Conservation (phyloP, 2,888 invertebrate species). For the Agrotis clavis region DNA sequence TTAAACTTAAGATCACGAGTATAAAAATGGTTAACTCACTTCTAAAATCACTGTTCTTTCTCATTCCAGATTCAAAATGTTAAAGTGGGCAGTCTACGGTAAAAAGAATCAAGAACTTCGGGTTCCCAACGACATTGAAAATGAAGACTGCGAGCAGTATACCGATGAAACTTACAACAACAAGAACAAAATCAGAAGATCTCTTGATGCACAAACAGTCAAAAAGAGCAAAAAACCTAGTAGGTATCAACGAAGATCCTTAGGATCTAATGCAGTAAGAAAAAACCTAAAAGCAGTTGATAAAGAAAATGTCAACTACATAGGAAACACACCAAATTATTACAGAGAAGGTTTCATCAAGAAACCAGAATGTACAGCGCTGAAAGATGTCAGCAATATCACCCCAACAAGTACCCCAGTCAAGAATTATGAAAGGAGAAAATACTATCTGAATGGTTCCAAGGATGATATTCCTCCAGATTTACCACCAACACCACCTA, state of each 20-base stretch:
- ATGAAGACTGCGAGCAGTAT: constrained; percentile 71
- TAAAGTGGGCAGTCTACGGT: constrained; percentile 92
- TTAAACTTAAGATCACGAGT: background rate
- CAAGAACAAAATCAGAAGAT: constrained; percentile 76
- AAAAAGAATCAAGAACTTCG: constrained; percentile 85
- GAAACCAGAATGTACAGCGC: constrained; percentile 87
- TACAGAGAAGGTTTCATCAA: constrained; percentile 91
- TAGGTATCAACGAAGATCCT: constrained; percentile 86
- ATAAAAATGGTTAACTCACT: background rate
- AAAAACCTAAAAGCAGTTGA: constrained; percentile 82
- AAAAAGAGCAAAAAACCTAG: constrained; percentile 88
- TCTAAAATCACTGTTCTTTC: constrained; percentile 26
- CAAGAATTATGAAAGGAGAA: constrained; percentile 79
- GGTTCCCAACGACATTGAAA: constrained; percentile 70
- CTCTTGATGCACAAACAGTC: constrained; percentile 83
- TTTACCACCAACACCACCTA: constrained; percentile 84
- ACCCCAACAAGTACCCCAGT: constrained; percentile 89
- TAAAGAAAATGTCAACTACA: constrained; percentile 88
- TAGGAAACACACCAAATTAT: constrained; percentile 91
- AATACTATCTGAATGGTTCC: constrained; percentile 75
- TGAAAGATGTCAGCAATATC: constrained; percentile 92
- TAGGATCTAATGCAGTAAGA: constrained; percentile 81
- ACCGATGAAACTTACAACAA: constrained; percentile 73
- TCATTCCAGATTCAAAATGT: constrained; percentile 89
- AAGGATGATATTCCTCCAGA: constrained; percentile 83